A percentile compares a stretch with the other conserved stretches of the same genome.
Conservation (phyloP, 1,140 invertebrate genomes). For the Papilio polytes region DNA sequence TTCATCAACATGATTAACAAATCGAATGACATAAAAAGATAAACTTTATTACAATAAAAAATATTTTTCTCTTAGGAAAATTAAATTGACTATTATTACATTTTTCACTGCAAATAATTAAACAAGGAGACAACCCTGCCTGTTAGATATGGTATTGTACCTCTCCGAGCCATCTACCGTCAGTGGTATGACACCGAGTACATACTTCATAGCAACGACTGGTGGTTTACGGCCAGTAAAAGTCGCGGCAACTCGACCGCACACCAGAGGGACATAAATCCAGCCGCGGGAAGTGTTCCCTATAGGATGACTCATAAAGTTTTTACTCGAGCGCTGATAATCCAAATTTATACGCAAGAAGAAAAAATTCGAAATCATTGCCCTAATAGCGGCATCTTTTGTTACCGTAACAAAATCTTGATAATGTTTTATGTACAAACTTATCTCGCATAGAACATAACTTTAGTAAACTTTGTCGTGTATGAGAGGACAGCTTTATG, state of each 20-base stretch:
- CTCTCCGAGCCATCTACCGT: too few species aligned
- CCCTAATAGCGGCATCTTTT: not conserved
- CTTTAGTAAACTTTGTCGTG: not conserved
- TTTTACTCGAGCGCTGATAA: not conserved
- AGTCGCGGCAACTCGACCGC: not conserved
- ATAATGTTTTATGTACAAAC: not conserved
- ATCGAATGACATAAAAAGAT: too few species aligned
- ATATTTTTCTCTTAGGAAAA: not conserved
- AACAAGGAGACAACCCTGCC: too few species aligned
- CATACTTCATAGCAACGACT: not conserved
- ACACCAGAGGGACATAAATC: not conserved
- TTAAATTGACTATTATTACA: not conserved
- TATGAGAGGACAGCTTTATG: not conserved
- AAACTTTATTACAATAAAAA: too few species aligned
- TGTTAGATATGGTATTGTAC: not conserved
- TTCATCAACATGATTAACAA: too few species aligned
- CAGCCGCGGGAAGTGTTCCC: not conserved
- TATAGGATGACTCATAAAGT: not conserved
- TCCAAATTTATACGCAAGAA: not conserved
- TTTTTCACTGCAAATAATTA: too few species aligned
- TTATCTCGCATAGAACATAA: not conserved
- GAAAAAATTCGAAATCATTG: not conserved
- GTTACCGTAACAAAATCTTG: not conserved
- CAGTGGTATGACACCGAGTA: not conserved
- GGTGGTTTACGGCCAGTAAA: not conserved